Evolutionary conservation across 2,797 vertebrate species (phyloP).

Genomic region (Oreochromis grahami): DNA sequence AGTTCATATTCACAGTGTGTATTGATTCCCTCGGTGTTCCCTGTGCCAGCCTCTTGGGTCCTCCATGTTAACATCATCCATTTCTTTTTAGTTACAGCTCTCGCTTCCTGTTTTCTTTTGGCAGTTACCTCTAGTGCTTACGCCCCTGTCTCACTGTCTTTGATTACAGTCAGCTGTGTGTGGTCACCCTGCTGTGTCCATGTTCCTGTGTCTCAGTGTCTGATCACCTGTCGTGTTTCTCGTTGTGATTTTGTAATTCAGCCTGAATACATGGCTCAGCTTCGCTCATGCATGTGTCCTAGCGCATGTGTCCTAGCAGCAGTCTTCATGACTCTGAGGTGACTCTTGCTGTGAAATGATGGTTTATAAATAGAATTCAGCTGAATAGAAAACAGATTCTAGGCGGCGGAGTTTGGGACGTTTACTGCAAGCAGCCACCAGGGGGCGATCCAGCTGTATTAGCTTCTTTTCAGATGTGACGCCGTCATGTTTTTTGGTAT

Average conservation of each 20-base stretch:
- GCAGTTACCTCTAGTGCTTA: not conserved
- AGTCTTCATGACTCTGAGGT: not conserved
- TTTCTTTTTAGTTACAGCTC: not conserved
- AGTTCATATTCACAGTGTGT: not conserved
- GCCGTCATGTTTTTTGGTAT: not conserved
- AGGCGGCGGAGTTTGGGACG: not conserved
- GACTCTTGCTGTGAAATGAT: not conserved
- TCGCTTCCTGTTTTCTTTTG: not conserved
- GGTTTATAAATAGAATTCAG: not conserved
- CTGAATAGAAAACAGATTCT: not conserved
- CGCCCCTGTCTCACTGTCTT: not conserved
- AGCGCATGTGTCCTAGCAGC: not conserved
- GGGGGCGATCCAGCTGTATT: not conserved
- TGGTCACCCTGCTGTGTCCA: not conserved
- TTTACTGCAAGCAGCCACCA: not conserved
- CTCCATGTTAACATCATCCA: not conserved
- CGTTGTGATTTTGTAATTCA: not conserved
- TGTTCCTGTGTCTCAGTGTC: not conserved
- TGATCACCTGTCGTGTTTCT: not conserved
- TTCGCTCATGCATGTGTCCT: not conserved
- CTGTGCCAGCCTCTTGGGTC: not conserved
- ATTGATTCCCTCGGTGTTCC: not conserved
- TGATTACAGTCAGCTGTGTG: not conserved
- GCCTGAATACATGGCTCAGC: not conserved
- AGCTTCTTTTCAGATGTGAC: not conserved